Percentiles rank a stretch among this genome's conserved stretches.
Evolutionary conservation across 2,888 invertebrate genomes (phyloP).

Genomic region (Hylaea fasciaria): DNA sequence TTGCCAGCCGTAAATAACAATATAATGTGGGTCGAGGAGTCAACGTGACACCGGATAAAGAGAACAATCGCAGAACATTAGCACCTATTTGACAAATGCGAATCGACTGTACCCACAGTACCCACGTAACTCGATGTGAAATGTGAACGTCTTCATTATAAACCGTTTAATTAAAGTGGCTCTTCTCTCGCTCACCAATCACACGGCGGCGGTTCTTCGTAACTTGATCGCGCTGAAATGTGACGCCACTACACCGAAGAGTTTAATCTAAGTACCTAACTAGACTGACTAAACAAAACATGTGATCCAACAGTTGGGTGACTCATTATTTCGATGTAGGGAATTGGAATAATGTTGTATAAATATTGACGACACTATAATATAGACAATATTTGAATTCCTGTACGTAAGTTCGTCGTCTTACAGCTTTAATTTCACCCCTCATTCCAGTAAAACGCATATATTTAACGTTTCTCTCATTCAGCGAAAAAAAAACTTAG

Average conservation of each 20-base stretch:
- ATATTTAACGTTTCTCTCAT: no score
- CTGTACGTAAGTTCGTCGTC: no score
- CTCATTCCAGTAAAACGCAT: no score
- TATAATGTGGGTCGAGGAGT: conserved; percentile 76
- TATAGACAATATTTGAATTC: no score
- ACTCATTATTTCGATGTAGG: conserved; percentile 30
- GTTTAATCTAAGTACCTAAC: conserved; percentile 69
- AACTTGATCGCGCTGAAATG: conserved; percentile 66
- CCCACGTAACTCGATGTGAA: conserved; percentile 55
- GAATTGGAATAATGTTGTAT: conserved; percentile 27
- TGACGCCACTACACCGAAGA: conserved; percentile 55
- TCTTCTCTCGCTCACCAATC: conserved; percentile 48
- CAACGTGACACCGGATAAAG: conserved; percentile 71
- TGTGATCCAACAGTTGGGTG: conserved; percentile 61
- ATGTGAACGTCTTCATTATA: conserved; percentile 59
- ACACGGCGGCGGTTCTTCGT: conserved; percentile 54
- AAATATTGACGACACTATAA: conserved; percentile 25
- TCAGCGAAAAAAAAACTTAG: no score
- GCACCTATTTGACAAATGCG: conserved; percentile 60
- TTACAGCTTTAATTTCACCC: no score
- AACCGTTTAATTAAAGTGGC: conserved; percentile 58
- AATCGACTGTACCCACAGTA: conserved; percentile 51
- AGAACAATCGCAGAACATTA: conserved; percentile 73
- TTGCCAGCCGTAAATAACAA: conserved; percentile 68
- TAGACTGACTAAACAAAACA: conserved; percentile 57